Percentiles rank a stretch among this genome's conserved stretches.
Evolutionary conservation across 2,888 invertebrate species (phyloP).

Genomic region (Nephrotoma guestfalica): DNA sequence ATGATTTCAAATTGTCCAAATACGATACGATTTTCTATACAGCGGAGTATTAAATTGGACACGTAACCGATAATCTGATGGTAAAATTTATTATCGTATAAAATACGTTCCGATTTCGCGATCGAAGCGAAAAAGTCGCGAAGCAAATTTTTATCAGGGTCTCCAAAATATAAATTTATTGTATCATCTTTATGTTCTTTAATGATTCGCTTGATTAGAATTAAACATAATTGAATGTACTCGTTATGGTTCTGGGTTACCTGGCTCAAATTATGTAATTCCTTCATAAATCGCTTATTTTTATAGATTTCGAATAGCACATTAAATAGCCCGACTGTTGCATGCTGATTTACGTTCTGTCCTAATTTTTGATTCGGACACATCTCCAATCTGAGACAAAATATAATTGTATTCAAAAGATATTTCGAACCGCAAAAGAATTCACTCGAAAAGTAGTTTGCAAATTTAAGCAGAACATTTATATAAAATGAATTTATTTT

Average conservation of each 20-base stretch:
- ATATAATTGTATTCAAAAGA: neutral
- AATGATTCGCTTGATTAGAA: neutral
- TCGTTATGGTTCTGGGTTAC: neutral
- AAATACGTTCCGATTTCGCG: neutral
- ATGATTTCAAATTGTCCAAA: neutral
- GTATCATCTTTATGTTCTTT: neutral
- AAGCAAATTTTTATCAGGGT: neutral
- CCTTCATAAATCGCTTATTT: conserved; percentile 5
- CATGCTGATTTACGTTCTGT: neutral
- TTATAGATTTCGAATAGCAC: conserved; percentile 6
- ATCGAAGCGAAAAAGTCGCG: neutral
- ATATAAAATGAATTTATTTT: conserved; percentile 9
- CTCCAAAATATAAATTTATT: neutral
- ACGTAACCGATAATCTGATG: neutral
- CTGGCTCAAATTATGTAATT: neutral
- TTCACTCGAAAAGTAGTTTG: conserved; percentile 1
- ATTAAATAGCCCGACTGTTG: conserved; percentile 4
- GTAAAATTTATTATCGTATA: neutral
- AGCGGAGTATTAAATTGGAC: neutral
- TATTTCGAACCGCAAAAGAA: conserved; percentile 6
- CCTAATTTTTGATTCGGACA: neutral
- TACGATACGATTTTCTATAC: neutral
- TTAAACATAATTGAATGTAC: neutral
- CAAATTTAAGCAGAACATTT: conserved; percentile 7
- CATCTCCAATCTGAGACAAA: neutral